Evolutionary conservation across 2,888 invertebrate genomes (phyloP), one percentile per base, ranked within the genome.

Genomic region (Spisula solida): DNA sequence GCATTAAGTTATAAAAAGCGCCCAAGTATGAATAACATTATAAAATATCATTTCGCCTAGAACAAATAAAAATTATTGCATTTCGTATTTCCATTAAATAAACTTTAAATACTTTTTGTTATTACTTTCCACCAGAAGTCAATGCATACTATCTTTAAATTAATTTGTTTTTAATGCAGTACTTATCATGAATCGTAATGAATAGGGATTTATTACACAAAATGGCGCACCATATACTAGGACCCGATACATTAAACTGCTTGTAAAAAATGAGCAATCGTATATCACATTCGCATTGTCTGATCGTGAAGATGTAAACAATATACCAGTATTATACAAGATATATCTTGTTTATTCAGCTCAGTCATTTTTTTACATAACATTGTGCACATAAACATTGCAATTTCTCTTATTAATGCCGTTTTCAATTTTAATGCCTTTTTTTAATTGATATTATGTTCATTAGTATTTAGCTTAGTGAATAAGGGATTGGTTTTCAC

Each of bases 1-100:
- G n/a, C n/a, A 66, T 66, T 66, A 66, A 66, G 60, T 66, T 66
- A n/a, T 66, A 66, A 66, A 66, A n/a, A n/a, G 60, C 60, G 25
- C 60, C 60, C 60, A 66, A 66, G 60, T 66, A 66, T 25, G 60
- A 66, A 66, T 66, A n/a, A 66, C n/a, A 25, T 66, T 66, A 66
- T 66, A 66, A 66, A 66, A n/a, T 66, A 25, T 66, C 60, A n/a
- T 66, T 41, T 66, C 12, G n/a, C 6, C 60, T 25, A 66, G 60
- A 66, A 66, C 60, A 25, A 66, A 66, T 66, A 25, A 66, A 66
- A n/a, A 66, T 66, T 25, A 66, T n/a, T 66, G 60, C 60, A 66
- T 66, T 66, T 66, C n/a, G 25, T 66, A 66, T 66, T 66, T 66
- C 60, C 60, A 66, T 66, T 66, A 66, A 66, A 66, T 12, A 25